Evolutionary conservation across 2,113 vertebrate genomes (phyloP).

Genomic region (Hyaena hyaena): DNA sequence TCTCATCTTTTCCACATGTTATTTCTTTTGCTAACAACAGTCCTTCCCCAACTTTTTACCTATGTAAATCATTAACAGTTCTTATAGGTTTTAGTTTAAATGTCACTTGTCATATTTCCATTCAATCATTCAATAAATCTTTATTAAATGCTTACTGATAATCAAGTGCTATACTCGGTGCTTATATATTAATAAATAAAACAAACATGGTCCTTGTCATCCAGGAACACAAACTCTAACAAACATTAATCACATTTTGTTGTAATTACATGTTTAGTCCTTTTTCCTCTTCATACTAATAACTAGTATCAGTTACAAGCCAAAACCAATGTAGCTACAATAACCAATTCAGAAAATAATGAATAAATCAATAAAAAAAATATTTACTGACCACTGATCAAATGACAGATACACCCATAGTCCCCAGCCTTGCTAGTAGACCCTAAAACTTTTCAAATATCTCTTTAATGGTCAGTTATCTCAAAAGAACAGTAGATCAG

Average conservation of each 20-base stretch:
- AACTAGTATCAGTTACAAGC: not conserved
- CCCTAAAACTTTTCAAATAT: not conserved
- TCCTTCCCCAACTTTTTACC: not conserved
- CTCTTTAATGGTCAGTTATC: not conserved
- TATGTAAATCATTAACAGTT: not conserved
- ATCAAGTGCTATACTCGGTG: not conserved
- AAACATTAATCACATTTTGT: not conserved
- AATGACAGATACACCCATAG: not conserved
- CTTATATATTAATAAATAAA: slow-evolving; percentile 10
- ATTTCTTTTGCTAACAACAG: not conserved
- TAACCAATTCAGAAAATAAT: not conserved
- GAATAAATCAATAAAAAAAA: not conserved
- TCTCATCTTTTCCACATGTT: not conserved
- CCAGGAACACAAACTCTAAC: not conserved
- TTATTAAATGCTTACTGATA: not conserved
- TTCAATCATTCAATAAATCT: not conserved
- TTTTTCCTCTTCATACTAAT: not conserved
- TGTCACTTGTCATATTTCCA: not conserved
- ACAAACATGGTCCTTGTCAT: not conserved
- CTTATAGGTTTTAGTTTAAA: not conserved
- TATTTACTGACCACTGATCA: not conserved
- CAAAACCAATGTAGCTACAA: slow-evolving; percentile 26
- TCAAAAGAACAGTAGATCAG: not conserved
- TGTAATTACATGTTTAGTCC: not conserved
- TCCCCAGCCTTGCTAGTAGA: not conserved